Evolutionary conservation across 2,888 invertebrate species (phyloP).

Genomic region (Aphodius granarius): DNA sequence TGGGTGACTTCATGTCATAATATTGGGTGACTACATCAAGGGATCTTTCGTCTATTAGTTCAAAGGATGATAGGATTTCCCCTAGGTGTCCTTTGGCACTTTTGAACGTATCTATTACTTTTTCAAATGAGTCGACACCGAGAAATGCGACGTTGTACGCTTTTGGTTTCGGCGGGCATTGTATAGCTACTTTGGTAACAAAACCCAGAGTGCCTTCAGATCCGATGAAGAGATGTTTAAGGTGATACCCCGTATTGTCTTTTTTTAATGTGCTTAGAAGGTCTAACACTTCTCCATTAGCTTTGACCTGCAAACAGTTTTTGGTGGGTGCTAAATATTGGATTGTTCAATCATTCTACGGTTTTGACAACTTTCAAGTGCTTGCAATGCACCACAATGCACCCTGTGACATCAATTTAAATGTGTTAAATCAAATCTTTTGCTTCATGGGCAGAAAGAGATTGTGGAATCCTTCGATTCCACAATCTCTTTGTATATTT

Average conservation of each 20-base stretch:
- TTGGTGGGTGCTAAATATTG: neutral
- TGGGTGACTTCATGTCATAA: conserved; percentile 64
- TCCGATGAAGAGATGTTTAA: conserved; percentile 96
- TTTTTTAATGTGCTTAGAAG: conserved; percentile 86
- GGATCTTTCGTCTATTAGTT: conserved; percentile 83
- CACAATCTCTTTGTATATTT: conserved; percentile 49
- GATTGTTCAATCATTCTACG: no score
- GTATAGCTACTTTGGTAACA: conserved; percentile 88
- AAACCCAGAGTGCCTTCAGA: conserved; percentile 96
- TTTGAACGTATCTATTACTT: conserved; percentile 74
- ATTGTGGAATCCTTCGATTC: neutral
- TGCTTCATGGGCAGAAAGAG: neutral
- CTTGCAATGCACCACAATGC: no score
- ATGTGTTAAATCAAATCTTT: no score
- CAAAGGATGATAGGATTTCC: conserved; percentile 94
- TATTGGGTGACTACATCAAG: conserved; percentile 68
- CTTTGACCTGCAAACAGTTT: conserved; percentile 69
- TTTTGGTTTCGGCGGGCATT: conserved; percentile 83
- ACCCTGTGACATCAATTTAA: no score
- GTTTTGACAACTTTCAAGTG: no score
- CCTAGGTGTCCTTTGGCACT: conserved; percentile 75
- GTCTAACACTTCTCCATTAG: conserved; percentile 84
- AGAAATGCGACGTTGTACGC: conserved; percentile 86
- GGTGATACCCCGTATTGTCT: conserved; percentile 96
- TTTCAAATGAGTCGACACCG: conserved; percentile 77